Conservation (phyloP, 2,797 vertebrate genomes). For the Naso thynnoides region DNA sequence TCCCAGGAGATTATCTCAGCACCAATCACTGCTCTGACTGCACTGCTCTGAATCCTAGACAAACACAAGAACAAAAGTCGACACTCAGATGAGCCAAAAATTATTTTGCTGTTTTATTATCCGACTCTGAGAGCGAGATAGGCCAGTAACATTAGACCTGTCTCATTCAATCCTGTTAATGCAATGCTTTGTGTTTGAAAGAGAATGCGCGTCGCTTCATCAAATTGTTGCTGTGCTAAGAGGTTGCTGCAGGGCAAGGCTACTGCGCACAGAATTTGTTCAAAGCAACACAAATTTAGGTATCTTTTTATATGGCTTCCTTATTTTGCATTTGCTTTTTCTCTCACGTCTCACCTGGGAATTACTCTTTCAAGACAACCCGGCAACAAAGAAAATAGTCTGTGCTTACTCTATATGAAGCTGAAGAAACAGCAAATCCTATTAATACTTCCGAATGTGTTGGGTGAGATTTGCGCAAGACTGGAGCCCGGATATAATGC, state of each 20-base stretch:
- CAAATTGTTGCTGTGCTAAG: conserved; percentile 18
- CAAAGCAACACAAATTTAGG: conserved; percentile 55
- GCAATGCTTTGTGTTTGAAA: conserved; percentile 15
- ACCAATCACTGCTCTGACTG: conserved; percentile 42
- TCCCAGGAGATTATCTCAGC: conserved; percentile 36
- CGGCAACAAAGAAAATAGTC: conserved; percentile 48
- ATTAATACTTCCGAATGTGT: conserved; percentile 35
- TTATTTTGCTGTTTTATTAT: conserved; percentile 25
- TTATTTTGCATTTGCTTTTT: conserved; percentile 43
- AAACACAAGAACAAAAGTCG: conserved; percentile 15
- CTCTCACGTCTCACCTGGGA: conserved; percentile 46
- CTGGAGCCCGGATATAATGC: conserved; percentile 21
- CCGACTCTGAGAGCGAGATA: conserved; percentile 21
- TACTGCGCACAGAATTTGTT: conserved; percentile 53
- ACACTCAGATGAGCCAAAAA: conserved; percentile 16
- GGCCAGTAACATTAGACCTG: conserved; percentile 32
- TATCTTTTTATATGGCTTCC: conserved; percentile 44
- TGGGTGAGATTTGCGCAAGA: conserved; percentile 43
- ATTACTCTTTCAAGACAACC: conserved; percentile 45
- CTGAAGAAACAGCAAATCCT: conserved; percentile 32
- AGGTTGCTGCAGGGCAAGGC: conserved; percentile 41
- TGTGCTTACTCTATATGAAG: conserved; percentile 6
- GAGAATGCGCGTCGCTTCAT: conserved; percentile 22
- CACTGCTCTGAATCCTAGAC: conserved; percentile 19
- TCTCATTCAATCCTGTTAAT: conserved; percentile 36